Evolutionary conservation across 2,797 vertebrate species (phyloP).

Genomic region (Onychomys torridus): DNA sequence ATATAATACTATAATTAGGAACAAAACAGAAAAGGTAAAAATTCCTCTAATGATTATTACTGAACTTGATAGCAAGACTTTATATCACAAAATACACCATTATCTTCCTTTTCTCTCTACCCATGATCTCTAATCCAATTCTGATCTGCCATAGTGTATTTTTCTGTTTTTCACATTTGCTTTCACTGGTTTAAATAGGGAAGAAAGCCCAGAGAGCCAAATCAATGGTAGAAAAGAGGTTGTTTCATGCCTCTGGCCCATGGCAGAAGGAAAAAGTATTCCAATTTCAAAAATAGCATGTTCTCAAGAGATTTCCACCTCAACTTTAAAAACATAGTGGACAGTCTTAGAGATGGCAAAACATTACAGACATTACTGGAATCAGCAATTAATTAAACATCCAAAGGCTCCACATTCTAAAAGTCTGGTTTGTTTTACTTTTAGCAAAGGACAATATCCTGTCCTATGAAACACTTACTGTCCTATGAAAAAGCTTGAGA

Average conservation of each 20-base stretch:
- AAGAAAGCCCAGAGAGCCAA: constrained; percentile 65
- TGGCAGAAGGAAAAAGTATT: constrained; percentile 71
- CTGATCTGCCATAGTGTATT: constrained; percentile 53
- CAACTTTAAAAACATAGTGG: constrained; percentile 63
- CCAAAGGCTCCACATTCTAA: constrained; percentile 41
- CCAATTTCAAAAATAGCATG: constrained; percentile 68
- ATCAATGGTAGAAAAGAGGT: constrained; percentile 59
- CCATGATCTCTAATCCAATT: constrained; percentile 10
- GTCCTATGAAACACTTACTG: constrained; percentile 19
- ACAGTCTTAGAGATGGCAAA: constrained; percentile 63
- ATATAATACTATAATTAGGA: constrained; percentile 41
- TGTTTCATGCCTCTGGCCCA: constrained; percentile 68
- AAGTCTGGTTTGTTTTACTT: constrained; percentile 55
- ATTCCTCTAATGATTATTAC: constrained; percentile 9
- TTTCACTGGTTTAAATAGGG: constrained; percentile 73
- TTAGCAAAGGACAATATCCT: constrained; percentile 56
- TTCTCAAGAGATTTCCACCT: constrained; percentile 73
- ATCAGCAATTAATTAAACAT: constrained; percentile 59
- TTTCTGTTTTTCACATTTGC: constrained; percentile 70
- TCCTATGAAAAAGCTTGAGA: constrained; percentile 47
- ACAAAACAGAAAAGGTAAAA: constrained; percentile 30
- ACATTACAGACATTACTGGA: constrained; percentile 46
- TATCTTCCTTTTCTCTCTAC: constrained; percentile 48
- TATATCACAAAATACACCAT: constrained; percentile 50
- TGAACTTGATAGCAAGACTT: constrained; percentile 37